Percentiles rank a stretch among this genome's conserved stretches.
phyloP scores from a whole-genome alignment of 1,140 invertebrate genomes.

The Heterodera schachtii region DNA sequence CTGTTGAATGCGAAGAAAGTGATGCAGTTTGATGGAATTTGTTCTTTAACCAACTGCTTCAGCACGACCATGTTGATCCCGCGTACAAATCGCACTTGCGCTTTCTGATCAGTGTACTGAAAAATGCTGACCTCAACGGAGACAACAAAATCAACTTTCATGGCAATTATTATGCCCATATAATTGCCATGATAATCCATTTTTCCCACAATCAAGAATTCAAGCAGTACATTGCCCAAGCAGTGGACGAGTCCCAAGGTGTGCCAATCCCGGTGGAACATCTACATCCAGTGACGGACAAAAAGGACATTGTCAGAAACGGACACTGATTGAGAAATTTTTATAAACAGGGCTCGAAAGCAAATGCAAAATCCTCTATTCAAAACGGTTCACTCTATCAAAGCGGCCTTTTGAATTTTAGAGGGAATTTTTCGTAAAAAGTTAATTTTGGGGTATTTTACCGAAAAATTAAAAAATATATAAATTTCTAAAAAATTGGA shows the following conservation, averaged over 20 bases:
- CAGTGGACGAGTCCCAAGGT: conserved; percentile 26
- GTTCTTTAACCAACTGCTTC: neutral
- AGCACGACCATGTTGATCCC: conserved; percentile 60
- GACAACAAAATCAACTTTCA: conserved; percentile 66
- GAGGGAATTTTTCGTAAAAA: no score
- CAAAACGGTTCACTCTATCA: no score
- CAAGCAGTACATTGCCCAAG: conserved; percentile 30
- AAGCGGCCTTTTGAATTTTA: no score
- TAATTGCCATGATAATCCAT: conserved; percentile 68
- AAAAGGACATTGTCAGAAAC: conserved; percentile 2
- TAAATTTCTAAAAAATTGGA: no score
- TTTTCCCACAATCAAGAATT: conserved; percentile 26
- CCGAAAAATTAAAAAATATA: no score
- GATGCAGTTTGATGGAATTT: neutral
- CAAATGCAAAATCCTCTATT: no score
- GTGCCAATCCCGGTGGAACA: conserved; percentile 13
- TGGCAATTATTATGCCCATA: conserved; percentile 43
- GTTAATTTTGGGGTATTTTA: no score
- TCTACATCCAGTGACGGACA: conserved; percentile 20
- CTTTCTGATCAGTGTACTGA: conserved; percentile 63
- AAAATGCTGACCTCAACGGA: conserved; percentile 65
- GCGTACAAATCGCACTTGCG: conserved; percentile 64
- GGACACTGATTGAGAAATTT: neutral
- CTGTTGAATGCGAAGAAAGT: conserved; percentile 56
- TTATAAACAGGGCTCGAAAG: no score